phyloP scores from a whole-genome alignment of 1,140 invertebrate genomes.

The Atopsyche davidsoni region DNA sequence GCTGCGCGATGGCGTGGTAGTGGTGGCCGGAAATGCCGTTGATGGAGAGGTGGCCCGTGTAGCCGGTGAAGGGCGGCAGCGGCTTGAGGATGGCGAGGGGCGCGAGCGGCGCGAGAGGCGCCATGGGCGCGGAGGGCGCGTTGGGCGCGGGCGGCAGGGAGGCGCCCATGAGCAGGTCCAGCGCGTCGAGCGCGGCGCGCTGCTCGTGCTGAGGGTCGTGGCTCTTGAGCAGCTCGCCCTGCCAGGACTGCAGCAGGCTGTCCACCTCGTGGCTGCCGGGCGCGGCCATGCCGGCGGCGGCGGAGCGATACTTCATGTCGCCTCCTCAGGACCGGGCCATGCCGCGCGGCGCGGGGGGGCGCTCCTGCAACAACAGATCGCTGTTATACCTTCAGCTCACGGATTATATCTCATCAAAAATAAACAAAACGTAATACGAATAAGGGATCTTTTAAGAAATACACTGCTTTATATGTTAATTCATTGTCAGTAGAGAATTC shows the following conservation, averaged over 20 bases:
- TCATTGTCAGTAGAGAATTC: no score
- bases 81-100: conserved; percentile 80
- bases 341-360: not conserved
- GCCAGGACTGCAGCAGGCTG: conserved; percentile 50
- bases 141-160: conserved; percentile 55
- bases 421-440: no score
- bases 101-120: no score
- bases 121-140: conserved; percentile 78
- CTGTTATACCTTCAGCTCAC: not conserved
- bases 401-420: no score
- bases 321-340: not conserved
- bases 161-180: conserved; percentile 59
- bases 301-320: conserved; percentile 42
- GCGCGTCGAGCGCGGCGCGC: conserved; percentile 43
- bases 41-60: conserved; percentile 74
- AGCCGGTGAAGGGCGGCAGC: conserved; percentile 77
- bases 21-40: conserved; percentile 82
- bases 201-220: conserved; percentile 20
- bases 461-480: no score
- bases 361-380: not conserved
- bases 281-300: conserved; percentile 34
- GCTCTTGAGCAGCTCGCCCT: conserved; percentile 49
- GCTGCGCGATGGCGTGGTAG: conserved; percentile 73
- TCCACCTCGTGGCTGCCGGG: conserved; percentile 47
- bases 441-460: no score